These are phyloP conservation scores for Rhodinocichla rosea DNA, from an alignment of 2,113 vertebrate species.

Conservation along the genomic window DNA sequence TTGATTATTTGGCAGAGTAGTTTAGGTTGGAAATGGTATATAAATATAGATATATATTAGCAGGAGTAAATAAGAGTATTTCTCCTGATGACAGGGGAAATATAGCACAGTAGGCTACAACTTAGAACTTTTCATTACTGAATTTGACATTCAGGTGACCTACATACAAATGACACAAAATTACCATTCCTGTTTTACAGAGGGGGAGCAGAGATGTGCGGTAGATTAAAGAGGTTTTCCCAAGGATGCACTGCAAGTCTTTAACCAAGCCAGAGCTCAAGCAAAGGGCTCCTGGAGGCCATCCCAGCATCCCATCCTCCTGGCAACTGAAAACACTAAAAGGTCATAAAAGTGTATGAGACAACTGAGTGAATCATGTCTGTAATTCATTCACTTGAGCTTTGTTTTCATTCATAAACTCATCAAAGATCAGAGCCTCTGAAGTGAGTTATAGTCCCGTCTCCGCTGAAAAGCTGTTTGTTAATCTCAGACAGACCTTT, in stretches of 20 bases:
- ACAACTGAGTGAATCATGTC: constrained; percentile 2
- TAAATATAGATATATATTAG: not conserved
- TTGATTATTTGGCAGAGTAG: not conserved
- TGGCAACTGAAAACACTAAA: constrained; percentile 7
- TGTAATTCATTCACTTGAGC: not conserved
- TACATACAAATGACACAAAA: not conserved
- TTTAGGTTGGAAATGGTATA: not conserved
- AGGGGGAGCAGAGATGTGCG: not conserved
- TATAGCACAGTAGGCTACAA: not conserved
- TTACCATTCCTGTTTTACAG: not conserved
- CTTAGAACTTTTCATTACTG: not conserved
- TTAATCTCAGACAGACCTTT: not conserved
- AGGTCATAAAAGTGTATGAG: constrained; percentile 19
- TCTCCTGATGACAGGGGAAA: not conserved
- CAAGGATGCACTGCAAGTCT: not conserved
- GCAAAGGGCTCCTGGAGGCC: not conserved
- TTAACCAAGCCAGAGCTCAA: not conserved
- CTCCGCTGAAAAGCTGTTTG: constrained; percentile 4
- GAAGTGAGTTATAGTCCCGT: not conserved
- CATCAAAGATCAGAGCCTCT: constrained; percentile 15
- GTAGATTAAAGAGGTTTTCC: not conserved
- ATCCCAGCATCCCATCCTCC: not conserved
- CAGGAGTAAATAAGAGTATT: not conserved
- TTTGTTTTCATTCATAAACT: constrained; percentile 58
- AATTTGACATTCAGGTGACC: not conserved